Evolutionary conservation across 2,797 vertebrate species (phyloP).

Genomic region (Discoglossus pictus): DNA sequence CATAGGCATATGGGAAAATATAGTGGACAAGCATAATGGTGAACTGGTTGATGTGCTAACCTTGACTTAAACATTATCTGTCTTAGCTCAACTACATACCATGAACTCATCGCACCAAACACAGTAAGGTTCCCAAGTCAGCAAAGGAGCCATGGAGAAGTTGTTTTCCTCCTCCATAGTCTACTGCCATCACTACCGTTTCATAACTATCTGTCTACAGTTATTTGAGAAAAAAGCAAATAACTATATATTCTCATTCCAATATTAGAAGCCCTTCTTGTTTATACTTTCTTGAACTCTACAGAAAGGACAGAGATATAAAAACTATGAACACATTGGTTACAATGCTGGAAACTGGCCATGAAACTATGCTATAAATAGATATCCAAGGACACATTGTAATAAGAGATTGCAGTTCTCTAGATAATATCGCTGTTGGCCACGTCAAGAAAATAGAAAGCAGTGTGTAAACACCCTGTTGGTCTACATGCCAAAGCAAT

Average conservation of each 20-base stretch:
- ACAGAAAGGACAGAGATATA: not conserved
- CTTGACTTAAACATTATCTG: too few species aligned
- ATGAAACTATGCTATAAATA: not conserved
- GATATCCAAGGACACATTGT: not conserved
- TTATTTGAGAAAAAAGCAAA: not conserved
- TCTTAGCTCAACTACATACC: too few species aligned
- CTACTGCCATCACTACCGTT: too few species aligned
- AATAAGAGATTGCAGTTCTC: not conserved
- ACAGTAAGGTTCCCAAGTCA: too few species aligned
- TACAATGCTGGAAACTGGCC: not conserved
- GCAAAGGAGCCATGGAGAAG: too few species aligned
- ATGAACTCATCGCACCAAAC: too few species aligned
- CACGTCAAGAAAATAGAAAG: conserved; percentile 39
- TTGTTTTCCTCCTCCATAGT: too few species aligned
- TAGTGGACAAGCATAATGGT: too few species aligned
- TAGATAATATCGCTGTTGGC: conserved; percentile 31
- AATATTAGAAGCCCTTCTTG: not conserved
- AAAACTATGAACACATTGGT: not conserved
- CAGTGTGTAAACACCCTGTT: conserved; percentile 30
- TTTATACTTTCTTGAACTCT: not conserved
- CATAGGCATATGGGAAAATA: too few species aligned
- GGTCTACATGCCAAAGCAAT: conserved; percentile 34
- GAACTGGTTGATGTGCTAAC: too few species aligned
- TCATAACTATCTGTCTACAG: too few species aligned
- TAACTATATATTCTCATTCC: conserved; percentile 1